A percentile compares a stretch with the other conserved stretches of the same genome.
These are phyloP conservation scores for Ochotona curzoniae DNA, from an alignment of 2,113 vertebrate genomes.

Conservation along the genomic window DNA sequence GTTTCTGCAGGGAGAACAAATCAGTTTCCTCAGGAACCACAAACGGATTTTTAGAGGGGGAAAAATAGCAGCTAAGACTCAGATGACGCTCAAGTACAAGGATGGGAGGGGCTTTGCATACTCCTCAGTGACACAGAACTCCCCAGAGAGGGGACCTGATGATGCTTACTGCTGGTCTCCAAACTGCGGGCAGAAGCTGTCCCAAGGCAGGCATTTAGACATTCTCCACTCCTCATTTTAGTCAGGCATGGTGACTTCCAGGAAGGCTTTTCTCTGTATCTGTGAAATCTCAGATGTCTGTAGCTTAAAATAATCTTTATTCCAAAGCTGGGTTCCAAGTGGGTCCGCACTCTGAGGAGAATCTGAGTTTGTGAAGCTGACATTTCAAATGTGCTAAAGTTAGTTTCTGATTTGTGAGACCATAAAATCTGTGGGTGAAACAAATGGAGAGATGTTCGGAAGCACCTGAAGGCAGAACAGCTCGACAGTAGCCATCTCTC, in stretches of 20 bases:
- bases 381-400: not conserved
- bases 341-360: not conserved
- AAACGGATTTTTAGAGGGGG: not conserved
- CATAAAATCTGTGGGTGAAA: not conserved
- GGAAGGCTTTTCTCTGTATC: not conserved
- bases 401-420: not conserved
- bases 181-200: not conserved
- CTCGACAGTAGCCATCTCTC: not conserved
- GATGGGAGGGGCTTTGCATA: not conserved
- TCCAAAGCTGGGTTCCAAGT: not conserved
- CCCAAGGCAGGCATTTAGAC: not conserved
- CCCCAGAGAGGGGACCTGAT: not conserved
- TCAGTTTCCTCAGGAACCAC: not conserved
- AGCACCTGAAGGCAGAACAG: not conserved
- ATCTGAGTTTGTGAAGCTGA: conserved; percentile 27
- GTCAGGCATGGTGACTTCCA: not conserved
- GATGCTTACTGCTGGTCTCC: not conserved
- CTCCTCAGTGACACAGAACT: not conserved
- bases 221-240: not conserved
- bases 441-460: not conserved
- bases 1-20: not conserved
- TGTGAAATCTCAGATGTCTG: conserved; percentile 35
- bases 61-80: not conserved
- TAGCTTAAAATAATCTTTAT: conserved; percentile 36
- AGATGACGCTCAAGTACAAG: not conserved